A percentile compares a stretch with the other conserved stretches of the same genome.
These are phyloP conservation scores for Poeciliopsis retropinna DNA, from an alignment of 2,113 vertebrate genomes.

Conservation along the genomic window DNA sequence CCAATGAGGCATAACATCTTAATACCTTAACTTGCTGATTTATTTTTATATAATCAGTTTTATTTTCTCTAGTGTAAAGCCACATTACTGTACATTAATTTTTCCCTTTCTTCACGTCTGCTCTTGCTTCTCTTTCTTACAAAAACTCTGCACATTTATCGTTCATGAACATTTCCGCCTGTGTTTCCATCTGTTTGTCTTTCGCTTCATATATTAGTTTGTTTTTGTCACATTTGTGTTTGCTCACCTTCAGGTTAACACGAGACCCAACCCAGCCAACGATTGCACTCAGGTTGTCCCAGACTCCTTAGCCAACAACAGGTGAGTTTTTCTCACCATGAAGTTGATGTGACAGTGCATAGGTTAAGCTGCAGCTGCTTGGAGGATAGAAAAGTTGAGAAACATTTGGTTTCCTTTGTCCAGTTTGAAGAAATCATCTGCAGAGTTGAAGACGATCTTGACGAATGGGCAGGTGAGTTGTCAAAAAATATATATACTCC, in stretches of 20 bases:
- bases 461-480: constrained; percentile 91
- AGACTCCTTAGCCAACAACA: constrained; percentile 91
- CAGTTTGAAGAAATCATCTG: constrained; percentile 96
- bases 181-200: constrained; percentile 35
- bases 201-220: constrained; percentile 42
- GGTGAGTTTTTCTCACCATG: constrained; percentile 81
- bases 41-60: not conserved
- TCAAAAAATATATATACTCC: constrained; percentile 66
- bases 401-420: constrained; percentile 23
- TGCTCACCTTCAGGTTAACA: constrained; percentile 90
- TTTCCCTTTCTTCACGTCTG: not conserved
- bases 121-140: constrained; percentile 9
- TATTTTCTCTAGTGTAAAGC: not conserved
- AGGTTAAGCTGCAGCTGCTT: not conserved
- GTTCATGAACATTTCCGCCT: constrained; percentile 57
- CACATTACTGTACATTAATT: not conserved
- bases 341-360: not conserved
- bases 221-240: constrained; percentile 46
- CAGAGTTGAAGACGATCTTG: constrained; percentile 95
- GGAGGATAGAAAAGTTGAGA: constrained; percentile 8
- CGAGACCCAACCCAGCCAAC: constrained; percentile 87
- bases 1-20: constrained; percentile 21
- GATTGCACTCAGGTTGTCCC: constrained; percentile 81
- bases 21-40: not conserved
- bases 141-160: constrained; percentile 54